Evolutionary conservation across 2,113 vertebrate genomes (phyloP), one percentile per base, ranked within the genome.

Genomic region (Mormyrus iriodes): DNA sequence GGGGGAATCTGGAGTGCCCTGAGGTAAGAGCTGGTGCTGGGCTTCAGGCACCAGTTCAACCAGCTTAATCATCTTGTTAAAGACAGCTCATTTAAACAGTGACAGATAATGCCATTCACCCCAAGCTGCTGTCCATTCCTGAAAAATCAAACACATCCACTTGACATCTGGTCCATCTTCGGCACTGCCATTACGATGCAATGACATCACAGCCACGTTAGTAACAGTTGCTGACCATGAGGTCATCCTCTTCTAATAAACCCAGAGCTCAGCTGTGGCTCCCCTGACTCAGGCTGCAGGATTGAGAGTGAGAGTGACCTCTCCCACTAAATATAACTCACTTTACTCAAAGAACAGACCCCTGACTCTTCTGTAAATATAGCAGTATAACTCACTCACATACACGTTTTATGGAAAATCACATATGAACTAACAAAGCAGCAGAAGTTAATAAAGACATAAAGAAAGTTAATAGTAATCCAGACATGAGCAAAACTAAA

Each of bases 221-320:
- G 85, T 82, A 86, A 89, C 82, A 89, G 88, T 76, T 91, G 90
- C 91, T 69, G 55, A 88, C 89, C 82, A 89, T 93, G 92, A 94
- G 92, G 93, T 95, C 93, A 94, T 94, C 90, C 35, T 88, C 91
- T 91, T 51, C 6, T 92, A 95, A 94, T 94, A 91, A 42, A 86
- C 8, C 19, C 44, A 9, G 53, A 35, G 13, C 31, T 79, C 86
- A 69, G 55, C 27, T 88, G 55, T 51, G 79, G 39, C 46, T 73
- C 19, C 1, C 31, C 73, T 79, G 73, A 79, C 73, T 79, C 55
- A 88, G 79, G 82, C 90, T 7, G 17, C 19, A 58, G 42, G 52
- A 87, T 79, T 8, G 49, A 65, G 85, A 58, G 31, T 73, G 82
- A 89, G 89, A 79, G n/a, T 46, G 48, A 42, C 35, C 69, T n/a